These are phyloP conservation scores for Tetragonula clypearis DNA, from an alignment of 1,140 invertebrate genomes.

Conservation along the genomic window DNA sequence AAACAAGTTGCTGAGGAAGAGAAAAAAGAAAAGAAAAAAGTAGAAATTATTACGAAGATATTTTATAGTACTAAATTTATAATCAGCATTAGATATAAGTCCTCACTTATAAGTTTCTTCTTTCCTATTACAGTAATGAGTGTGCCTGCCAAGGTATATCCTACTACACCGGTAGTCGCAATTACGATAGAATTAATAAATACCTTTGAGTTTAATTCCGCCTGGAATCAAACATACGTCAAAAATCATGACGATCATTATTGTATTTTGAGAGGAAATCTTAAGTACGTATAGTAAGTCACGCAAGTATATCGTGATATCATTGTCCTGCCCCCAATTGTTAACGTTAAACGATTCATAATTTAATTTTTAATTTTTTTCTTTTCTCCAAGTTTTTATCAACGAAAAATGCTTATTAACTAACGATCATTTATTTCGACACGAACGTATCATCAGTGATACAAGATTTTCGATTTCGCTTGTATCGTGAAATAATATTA, in stretches of 20 bases:
- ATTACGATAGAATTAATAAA: constrained; percentile 80
- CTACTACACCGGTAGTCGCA: constrained; percentile 74
- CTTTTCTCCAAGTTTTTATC: no score
- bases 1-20: constrained; percentile 73
- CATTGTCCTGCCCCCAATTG: no score
- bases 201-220: constrained; percentile 71
- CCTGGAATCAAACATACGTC: constrained; percentile 46
- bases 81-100: not conserved
- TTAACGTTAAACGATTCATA: no score
- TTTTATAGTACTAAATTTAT: not conserved
- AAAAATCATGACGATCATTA: not conserved
- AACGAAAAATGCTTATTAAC: no score
- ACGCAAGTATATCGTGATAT: not conserved
- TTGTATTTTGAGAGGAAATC: not conserved
- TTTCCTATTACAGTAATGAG: constrained; percentile 78
- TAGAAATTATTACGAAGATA: not conserved
- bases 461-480: no score
- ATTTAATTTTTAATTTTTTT: no score
- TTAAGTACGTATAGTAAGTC: not conserved
- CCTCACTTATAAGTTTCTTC: constrained; percentile 74
- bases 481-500: no score
- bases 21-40: constrained; percentile 11
- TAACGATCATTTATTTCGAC: no score
- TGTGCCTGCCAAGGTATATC: constrained; percentile 76
- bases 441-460: no score